Evolutionary conservation across 2,888 invertebrate species (phyloP).

Genomic region (Boloria selene): DNA sequence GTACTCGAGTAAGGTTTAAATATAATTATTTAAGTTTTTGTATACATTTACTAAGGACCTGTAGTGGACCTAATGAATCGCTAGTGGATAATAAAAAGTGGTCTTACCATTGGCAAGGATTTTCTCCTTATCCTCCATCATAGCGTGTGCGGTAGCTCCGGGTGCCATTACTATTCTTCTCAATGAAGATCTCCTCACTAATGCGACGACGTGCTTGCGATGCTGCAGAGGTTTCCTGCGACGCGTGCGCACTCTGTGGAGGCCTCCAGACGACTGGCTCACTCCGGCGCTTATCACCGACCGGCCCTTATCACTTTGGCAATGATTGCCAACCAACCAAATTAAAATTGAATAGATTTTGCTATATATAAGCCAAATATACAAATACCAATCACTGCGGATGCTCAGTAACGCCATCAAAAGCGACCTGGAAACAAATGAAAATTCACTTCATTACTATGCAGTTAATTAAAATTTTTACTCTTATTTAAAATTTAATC

Average conservation of each 20-base stretch:
- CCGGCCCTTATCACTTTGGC: slow-evolving; percentile 76
- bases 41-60: too few relatives aligned
- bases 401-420: slow-evolving; percentile 76
- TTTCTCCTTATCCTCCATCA: slow-evolving; percentile 81
- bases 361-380: slow-evolving; percentile 72
- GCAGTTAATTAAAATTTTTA: not conserved
- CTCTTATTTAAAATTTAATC: not conserved
- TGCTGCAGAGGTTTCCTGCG: slow-evolving; percentile 65
- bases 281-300: slow-evolving; percentile 74
- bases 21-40: too few relatives aligned
- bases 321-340: slow-evolving; percentile 76
- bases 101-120: slow-evolving; percentile 56
- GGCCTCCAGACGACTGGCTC: slow-evolving; percentile 70
- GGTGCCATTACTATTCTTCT: slow-evolving; percentile 82
- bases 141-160: slow-evolving; percentile 78
- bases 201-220: slow-evolving; percentile 71
- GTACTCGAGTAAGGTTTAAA: too few relatives aligned
- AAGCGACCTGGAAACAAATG: slow-evolving; percentile 70
- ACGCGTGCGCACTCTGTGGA: slow-evolving; percentile 78
- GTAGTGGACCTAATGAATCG: too few relatives aligned
- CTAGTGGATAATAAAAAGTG: not conserved
- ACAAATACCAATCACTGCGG: slow-evolving; percentile 69
- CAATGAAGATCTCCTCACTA: slow-evolving; percentile 72
- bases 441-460: slow-evolving; percentile 6
- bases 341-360: slow-evolving; percentile 73